These are phyloP conservation scores for Scaptomyza graminum DNA, from an alignment of 1,140 invertebrate genomes.

Conservation along the genomic window DNA sequence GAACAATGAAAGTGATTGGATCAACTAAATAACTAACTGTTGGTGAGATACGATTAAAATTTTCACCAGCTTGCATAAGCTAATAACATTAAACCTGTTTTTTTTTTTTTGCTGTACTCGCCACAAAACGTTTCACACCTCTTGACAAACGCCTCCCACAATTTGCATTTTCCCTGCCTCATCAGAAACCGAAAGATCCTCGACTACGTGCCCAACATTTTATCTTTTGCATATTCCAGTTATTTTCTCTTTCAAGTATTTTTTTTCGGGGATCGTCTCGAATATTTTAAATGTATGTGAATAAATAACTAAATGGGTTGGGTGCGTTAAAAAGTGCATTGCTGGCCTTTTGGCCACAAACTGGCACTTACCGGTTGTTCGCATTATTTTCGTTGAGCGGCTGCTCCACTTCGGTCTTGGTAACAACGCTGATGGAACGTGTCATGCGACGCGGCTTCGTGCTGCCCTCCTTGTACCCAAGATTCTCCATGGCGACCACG, in stretches of 20 bases:
- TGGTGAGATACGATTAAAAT: neutral
- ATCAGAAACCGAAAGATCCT: slow-evolving; percentile 4
- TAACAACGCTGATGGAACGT: slow-evolving; percentile 82
- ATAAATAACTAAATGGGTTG: slow-evolving; percentile 13
- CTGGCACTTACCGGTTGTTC: slow-evolving; percentile 81
- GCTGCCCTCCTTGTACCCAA: slow-evolving; percentile 83
- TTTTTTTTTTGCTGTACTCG: slow-evolving; percentile 1
- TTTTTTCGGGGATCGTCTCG: slow-evolving; percentile 9
- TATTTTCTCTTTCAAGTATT: slow-evolving; percentile 10
- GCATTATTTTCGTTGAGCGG: slow-evolving; percentile 82
- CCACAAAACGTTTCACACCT: neutral
- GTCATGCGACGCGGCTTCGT: slow-evolving; percentile 81
- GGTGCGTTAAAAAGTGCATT: slow-evolving; percentile 12
- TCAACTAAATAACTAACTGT: neutral
- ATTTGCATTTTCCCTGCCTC: slow-evolving; percentile 16
- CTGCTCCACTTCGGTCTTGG: slow-evolving; percentile 83
- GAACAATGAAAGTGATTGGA: slow-evolving; percentile 11
- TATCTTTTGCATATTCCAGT: slow-evolving; percentile 1
- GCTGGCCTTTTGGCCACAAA: slow-evolving; percentile 28
- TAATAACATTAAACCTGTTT: slow-evolving; percentile 31
- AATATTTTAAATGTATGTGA: neutral
- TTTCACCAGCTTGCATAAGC: neutral
- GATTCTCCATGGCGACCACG: slow-evolving; percentile 78
- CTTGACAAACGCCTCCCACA: neutral
- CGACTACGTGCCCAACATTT: slow-evolving; percentile 1